Evolutionary conservation across 1,140 invertebrate species (phyloP), one percentile per base, ranked within the genome.

Genomic region (Aphaenogaster rudis): DNA sequence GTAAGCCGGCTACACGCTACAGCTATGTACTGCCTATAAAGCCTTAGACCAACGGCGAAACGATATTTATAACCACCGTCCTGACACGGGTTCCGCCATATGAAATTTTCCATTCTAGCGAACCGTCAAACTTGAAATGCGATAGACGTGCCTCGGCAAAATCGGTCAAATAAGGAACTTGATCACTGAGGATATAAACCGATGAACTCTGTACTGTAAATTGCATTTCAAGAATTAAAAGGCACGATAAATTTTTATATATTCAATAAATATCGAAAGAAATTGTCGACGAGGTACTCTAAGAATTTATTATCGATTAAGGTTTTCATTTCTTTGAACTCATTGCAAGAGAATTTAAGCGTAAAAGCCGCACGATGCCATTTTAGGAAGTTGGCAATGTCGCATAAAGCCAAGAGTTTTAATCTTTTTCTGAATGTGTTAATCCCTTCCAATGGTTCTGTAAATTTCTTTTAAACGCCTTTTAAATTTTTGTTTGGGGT

Each of bases 1-100:
- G 61, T 81, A 84, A 84, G 80, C 80, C 80, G 80, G 80, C 80
- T 84, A 84, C 69, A 84, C 80, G 69, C 80, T 84, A 84, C 71
- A 76, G 80, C 69, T 81, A 81, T 74, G 76, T 76, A 84, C 80
- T 84, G 69, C 45, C 57, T 84, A 84, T 76, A 76, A 84, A 84
- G 80, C 80, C 80, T 50, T 50, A 45, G 54, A 50, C 67, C 67
- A 36, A 39, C 42, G 72, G 61, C 54, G 80, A 84, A 84, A 84
- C 80, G 80, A 84, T 84, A 84, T 84, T 84, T 84, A 84, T 84
- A 84, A 84, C 80, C 69, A 13, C 11, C 67, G 8, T 50, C n/a
- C 54, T 54, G 78, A n/a, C 67, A 59, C 42, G 80, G 79, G 36
- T 28, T 3, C 15, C 36, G 21, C 21, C 54, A 76, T 84, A 84